A percentile compares a stretch with the other conserved stretches of the same genome.
phyloP scores from a whole-genome alignment of 2,113 vertebrate genomes.

The Ornithorhynchus anatinus region DNA sequence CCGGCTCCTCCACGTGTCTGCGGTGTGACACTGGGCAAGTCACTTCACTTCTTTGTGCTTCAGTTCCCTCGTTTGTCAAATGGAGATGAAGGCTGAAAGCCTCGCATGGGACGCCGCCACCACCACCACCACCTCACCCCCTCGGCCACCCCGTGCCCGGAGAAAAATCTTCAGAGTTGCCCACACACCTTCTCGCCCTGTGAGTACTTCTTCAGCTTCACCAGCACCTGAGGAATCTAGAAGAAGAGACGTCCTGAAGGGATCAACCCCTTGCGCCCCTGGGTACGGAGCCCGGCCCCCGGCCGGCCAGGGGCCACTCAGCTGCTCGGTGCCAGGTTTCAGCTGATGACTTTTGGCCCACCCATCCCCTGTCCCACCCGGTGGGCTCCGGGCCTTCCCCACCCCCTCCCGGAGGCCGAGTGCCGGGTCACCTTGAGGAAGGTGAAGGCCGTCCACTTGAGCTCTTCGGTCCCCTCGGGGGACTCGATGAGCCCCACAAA shows the following conservation, averaged over 20 bases:
- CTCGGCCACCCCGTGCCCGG: rapidly evolving
- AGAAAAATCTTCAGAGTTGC: rapidly evolving
- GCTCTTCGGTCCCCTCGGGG: slow-evolving; percentile 94
- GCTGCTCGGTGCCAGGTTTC: too few relatives aligned
- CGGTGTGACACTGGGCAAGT: too few relatives aligned
- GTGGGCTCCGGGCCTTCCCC: not conserved
- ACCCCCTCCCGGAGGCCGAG: rapidly evolving
- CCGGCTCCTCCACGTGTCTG: too few relatives aligned
- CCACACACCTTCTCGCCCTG: slow-evolving; percentile 83
- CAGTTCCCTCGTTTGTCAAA: too few relatives aligned
- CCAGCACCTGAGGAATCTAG: slow-evolving; percentile 94
- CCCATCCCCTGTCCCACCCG: too few relatives aligned
- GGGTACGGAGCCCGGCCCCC: not conserved
- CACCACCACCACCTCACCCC: too few relatives aligned
- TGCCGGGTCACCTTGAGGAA: slow-evolving; percentile 86
- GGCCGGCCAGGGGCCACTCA: too few relatives aligned
- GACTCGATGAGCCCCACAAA: slow-evolving; percentile 98
- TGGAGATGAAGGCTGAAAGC: too few relatives aligned
- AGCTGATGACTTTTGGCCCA: not conserved
- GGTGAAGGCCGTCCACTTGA: slow-evolving; percentile 98
- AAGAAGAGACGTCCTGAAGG: not conserved
- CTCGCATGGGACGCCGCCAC: too few relatives aligned
- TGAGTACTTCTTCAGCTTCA: slow-evolving; percentile 92
- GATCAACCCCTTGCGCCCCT: not conserved
- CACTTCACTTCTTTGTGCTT: too few relatives aligned